Evolutionary conservation across 2,888 invertebrate genomes (phyloP), one percentile per base, ranked within the genome.

Genomic region (Nebria salina): DNA sequence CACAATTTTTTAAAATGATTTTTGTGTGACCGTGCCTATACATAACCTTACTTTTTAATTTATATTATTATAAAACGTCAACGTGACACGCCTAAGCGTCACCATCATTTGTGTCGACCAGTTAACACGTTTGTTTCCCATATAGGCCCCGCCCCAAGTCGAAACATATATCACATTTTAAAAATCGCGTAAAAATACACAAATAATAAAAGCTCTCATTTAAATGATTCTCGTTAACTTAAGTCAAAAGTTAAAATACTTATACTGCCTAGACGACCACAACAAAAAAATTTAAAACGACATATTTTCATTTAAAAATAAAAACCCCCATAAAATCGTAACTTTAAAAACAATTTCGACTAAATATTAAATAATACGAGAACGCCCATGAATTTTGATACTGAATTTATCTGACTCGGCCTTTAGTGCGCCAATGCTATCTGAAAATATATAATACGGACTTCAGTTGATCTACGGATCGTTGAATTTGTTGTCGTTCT

Each of bases 361-460:
- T 54, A 54, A 54, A 54, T 13, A 54, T 54, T 54, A 54, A 54
- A 54, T 54, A 54, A 68, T 25, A 68, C 26, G 68, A 68, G 20
- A 25, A 25, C 68, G 54, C 7, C 54, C 54, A 11, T 8, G 54
- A 54, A 13, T 54, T 54, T 54, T 7, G 54, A 54, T 66, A 83
- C 75, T 76, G 75, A 77, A 76, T 65, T 77, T 54, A 65, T 4
- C 34, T 34, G 34, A 34, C 34, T 34, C 34, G 34, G 34, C 34
- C 34, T 34, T 65, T 73, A 82, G 54, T 43, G 68, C 54, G 54
- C 54, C 54, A 54, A 84, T 87, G 88, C 87, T 88, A 88, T 87
- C 88, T 87, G 86, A 88, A 87, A 84, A 86, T 86, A 83, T 87
- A 86, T 70, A 88, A 84, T 78, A 88, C 87, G 84, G 87, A 87